Base-by-base conservation (phyloP, 1,140 invertebrate genomes). In the Parapsyche elsis region DNA sequence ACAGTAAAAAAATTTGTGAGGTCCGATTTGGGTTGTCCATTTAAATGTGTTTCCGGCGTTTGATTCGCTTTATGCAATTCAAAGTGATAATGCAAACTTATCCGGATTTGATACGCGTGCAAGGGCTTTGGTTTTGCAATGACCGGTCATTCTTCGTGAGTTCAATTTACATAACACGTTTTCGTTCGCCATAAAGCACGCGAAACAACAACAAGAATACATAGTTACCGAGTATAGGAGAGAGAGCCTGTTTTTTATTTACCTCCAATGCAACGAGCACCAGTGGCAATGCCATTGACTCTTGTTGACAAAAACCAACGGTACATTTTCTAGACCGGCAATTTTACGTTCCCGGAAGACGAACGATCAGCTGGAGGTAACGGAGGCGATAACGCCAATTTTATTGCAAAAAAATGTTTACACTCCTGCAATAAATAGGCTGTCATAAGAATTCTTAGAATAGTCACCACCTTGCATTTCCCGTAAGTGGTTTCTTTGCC, bases 211-310 rank as follows among this genome's bases (percentile, higher is more conserved):
- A 12, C 45, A 46, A 46, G 45, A 14, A 53, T 53, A 53, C 49
- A 12, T 53, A 14, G 49, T 53, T 53, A 12, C 2, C 16, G 10
- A 5, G 12, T 53, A 53, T 12, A 53, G 2, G 4, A 5, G 49
- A 38, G 7, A 7, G 30, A 38, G 30, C 7, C 30, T 38, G 30
- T 38, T 4, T 38, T 38, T 53, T 53, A 53, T 12, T 53, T 53
- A 53, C 10, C 24, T 67, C 64, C 23, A 26, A 26, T 67, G 21
- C 64, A 67, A 67, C 64, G 14, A 26, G 24, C 21, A 30, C 14
- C 64, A 67, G 59, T 61, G 59, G 10, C 9, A 67, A 10, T 67
- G 64, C 23, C 64, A 26, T 67, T 67, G 64, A 67, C 64, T 67
- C 21, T 24, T 26, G 64, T 61, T 61, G 59, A 61, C 59, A 61